Percentiles rank a stretch among this genome's conserved stretches.
Evolutionary conservation across 2,113 vertebrate genomes (phyloP).

Genomic region (Sula dactylatra): DNA sequence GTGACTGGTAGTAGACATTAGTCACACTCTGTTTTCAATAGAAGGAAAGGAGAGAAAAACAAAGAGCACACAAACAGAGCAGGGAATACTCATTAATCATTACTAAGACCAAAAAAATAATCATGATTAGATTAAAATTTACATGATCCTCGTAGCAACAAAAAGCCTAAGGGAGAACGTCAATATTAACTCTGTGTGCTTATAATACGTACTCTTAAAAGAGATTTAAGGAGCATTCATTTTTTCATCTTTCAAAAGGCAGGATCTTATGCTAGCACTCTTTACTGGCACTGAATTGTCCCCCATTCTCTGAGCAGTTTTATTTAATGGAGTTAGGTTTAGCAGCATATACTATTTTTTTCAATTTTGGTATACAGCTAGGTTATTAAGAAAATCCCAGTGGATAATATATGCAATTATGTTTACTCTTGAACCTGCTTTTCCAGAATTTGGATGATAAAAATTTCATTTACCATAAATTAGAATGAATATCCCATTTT

Average conservation of each 20-base stretch:
- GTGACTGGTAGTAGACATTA: neutral
- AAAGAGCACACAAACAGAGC: neutral
- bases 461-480: neutral
- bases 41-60: neutral
- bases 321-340: neutral
- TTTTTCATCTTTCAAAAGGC: neutral
- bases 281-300: neutral
- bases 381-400: neutral
- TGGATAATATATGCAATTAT: neutral
- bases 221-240: neutral
- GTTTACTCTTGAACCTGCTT: neutral
- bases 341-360: neutral
- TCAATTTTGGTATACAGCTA: neutral
- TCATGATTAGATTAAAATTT: neutral
- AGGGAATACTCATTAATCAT: neutral
- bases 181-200: neutral
- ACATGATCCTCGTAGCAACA: neutral
- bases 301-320: neutral
- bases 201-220: neutral
- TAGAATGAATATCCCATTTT: constrained; percentile 11
- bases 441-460: neutral
- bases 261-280: neutral
- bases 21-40: neutral
- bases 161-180: neutral
- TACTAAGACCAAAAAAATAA: constrained; percentile 22